A percentile compares a stretch with the other conserved stretches of the same genome.
These are phyloP conservation scores for Vultur gryphus DNA, from an alignment of 2,797 vertebrate species.

Conservation along the genomic window DNA sequence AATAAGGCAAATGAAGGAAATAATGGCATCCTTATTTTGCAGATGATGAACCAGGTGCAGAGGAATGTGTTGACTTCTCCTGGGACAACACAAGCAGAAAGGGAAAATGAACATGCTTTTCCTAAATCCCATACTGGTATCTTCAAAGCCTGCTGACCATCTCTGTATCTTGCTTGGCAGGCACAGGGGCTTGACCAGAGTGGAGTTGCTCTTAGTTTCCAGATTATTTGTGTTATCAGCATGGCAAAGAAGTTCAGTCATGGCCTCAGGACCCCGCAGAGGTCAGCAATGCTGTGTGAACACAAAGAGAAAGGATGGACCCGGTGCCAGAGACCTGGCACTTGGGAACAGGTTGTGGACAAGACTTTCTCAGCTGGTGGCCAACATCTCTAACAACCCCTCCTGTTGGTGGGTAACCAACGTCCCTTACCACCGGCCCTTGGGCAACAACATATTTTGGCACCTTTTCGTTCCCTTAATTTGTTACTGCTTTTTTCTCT, in stretches of 20 bases:
- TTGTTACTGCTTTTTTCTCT: accelerated
- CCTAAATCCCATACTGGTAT: neutral
- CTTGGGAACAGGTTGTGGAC: neutral
- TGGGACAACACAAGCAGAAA: neutral
- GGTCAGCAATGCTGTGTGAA: neutral
- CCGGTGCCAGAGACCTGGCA: neutral
- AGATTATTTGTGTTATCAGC: neutral
- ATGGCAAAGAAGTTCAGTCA: neutral
- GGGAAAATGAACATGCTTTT: neutral
- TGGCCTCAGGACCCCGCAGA: neutral
- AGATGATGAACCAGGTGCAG: neutral
- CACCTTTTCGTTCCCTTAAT: neutral
- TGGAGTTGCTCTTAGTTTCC: neutral
- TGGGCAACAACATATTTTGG: neutral
- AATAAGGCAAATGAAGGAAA: neutral
- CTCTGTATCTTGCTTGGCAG: neutral
- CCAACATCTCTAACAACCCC: neutral
- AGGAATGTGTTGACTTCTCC: neutral
- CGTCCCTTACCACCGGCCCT: neutral
- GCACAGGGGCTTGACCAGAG: neutral
- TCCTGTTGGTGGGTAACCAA: neutral
- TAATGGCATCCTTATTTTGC: neutral
- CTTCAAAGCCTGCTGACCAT: neutral
- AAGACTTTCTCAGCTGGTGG: neutral
- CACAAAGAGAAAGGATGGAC: neutral